Evolutionary conservation across 2,888 invertebrate species (phyloP).

Genomic region (Eilema griseolum): DNA sequence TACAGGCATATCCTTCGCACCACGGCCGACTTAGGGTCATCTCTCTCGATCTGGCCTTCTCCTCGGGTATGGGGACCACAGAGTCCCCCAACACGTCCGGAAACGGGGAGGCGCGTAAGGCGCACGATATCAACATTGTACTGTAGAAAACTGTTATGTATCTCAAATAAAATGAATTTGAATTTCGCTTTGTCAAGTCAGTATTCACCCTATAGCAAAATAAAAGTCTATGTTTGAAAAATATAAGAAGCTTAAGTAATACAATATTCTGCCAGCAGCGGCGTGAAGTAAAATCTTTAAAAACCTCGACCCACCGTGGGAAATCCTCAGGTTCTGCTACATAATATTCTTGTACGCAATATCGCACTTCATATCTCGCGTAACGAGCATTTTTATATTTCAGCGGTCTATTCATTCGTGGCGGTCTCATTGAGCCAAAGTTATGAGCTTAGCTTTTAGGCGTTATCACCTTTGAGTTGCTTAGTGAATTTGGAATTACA

Average conservation of each 20-base stretch:
- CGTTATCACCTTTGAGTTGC: neutral
- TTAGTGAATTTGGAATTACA: neutral
- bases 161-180: too few relatives aligned
- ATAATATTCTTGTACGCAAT: slow-evolving; percentile 41
- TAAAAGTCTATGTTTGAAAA: slow-evolving; percentile 34
- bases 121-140: too few relatives aligned
- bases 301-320: slow-evolving; percentile 29
- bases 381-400: slow-evolving; percentile 39
- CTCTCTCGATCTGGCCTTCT: too few relatives aligned
- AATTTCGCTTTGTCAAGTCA: too few relatives aligned
- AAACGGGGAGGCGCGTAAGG: too few relatives aligned
- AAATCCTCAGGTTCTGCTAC: slow-evolving; percentile 33
- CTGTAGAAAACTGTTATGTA: too few relatives aligned
- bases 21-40: too few relatives aligned
- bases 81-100: too few relatives aligned
- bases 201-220: slow-evolving; percentile 9
- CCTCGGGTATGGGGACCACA: too few relatives aligned
- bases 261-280: slow-evolving; percentile 40
- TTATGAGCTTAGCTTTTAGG: slow-evolving; percentile 3
- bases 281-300: slow-evolving; percentile 34
- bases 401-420: slow-evolving; percentile 17
- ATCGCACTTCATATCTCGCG: slow-evolving; percentile 42
- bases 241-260: slow-evolving; percentile 49
- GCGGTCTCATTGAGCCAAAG: slow-evolving; percentile 4
- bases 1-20: too few relatives aligned